Evolutionary conservation across 2,113 vertebrate species (phyloP).

Genomic region (Piliocolobus tephrosceles): DNA sequence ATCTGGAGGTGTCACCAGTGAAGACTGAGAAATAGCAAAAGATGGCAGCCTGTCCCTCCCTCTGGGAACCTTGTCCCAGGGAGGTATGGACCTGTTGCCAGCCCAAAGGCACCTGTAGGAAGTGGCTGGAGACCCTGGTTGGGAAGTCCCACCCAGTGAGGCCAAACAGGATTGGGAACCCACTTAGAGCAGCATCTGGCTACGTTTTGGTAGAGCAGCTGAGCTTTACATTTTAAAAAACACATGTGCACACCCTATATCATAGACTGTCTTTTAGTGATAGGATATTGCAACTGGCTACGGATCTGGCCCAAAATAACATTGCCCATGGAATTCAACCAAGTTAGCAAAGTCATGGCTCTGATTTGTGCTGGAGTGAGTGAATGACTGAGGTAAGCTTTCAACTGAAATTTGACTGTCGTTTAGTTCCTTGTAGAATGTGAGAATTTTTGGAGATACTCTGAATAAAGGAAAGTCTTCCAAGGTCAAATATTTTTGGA

Average conservation of each 20-base stretch:
- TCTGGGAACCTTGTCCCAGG: too few species aligned
- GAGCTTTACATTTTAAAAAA: background rate
- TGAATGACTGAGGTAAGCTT: background rate
- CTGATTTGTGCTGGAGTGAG: background rate
- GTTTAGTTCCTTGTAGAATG: background rate
- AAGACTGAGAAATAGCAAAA: too few species aligned
- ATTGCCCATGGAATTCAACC: slow-evolving; percentile 13
- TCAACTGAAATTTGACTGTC: background rate
- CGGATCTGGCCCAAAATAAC: background rate
- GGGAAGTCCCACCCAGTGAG: too few species aligned
- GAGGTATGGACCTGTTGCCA: too few species aligned
- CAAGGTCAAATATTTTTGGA: background rate
- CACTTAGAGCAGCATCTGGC: too few species aligned
- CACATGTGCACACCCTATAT: background rate
- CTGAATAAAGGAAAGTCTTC: background rate
- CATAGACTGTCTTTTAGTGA: background rate
- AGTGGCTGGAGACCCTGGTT: too few species aligned
- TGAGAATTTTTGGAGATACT: slow-evolving; percentile 22
- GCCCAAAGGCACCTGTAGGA: too few species aligned
- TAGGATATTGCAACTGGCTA: background rate
- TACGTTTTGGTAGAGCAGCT: too few species aligned
- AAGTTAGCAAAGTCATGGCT: background rate
- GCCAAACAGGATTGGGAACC: too few species aligned
- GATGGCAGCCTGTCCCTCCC: too few species aligned
- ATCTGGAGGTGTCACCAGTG: too few species aligned